Percentiles rank a stretch among this genome's conserved stretches.
These are phyloP conservation scores for Centropus bengalensis DNA, from an alignment of 2,113 vertebrate species.

Conservation along the genomic window DNA sequence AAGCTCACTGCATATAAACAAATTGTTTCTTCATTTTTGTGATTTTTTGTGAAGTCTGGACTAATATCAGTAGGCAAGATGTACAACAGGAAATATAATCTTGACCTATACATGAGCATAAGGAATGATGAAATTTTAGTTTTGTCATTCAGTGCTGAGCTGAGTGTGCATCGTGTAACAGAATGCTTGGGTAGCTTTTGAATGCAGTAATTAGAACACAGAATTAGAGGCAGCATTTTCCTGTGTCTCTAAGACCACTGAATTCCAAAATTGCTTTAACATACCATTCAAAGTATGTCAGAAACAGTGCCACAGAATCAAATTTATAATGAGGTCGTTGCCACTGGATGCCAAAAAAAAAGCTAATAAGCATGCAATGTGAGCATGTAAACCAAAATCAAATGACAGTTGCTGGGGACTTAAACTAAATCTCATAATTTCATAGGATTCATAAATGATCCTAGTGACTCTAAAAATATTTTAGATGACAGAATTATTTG, in stretches of 20 bases:
- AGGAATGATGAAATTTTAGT: background rate
- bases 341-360: background rate
- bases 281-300: background rate
- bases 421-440: background rate
- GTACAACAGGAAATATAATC: background rate
- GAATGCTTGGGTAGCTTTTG: background rate
- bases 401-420: background rate
- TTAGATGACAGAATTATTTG: background rate
- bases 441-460: background rate
- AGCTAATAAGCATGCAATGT: background rate
- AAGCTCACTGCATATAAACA: background rate
- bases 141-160: background rate
- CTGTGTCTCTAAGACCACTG: background rate
- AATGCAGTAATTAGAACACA: background rate
- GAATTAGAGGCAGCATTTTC: background rate
- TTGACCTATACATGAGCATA: background rate
- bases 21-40: background rate
- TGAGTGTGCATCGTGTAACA: accelerated
- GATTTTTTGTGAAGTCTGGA: background rate
- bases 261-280: background rate
- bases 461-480: background rate
- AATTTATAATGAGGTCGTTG: background rate
- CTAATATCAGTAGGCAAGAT: background rate
- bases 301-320: background rate
- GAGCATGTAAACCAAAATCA: background rate